Percentiles rank a stretch among this genome's conserved stretches.
Evolutionary conservation across 1,140 invertebrate genomes (phyloP).

Genomic region (Bombus superbus): DNA sequence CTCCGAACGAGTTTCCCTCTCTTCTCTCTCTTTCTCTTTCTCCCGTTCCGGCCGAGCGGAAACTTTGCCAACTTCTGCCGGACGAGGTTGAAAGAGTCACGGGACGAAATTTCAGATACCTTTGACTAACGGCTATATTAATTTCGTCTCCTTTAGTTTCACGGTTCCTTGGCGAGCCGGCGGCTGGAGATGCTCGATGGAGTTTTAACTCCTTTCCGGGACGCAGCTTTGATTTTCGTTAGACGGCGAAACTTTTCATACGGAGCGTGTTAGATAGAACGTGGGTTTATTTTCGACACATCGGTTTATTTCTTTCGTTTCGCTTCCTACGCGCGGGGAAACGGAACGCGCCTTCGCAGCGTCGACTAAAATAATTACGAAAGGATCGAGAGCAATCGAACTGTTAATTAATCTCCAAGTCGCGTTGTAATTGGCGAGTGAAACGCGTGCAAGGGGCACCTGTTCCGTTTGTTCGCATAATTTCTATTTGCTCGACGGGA

Average conservation of each 20-base stretch:
- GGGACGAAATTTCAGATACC: slow-evolving; percentile 30
- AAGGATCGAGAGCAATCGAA: background rate
- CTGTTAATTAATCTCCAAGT: background rate
- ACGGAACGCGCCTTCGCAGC: background rate
- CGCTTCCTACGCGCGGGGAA: too few species aligned
- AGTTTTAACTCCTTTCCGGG: background rate
- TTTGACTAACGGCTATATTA: slow-evolving; percentile 37
- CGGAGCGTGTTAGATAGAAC: background rate
- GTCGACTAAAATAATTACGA: background rate
- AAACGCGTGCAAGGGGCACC: background rate
- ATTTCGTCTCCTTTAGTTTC: slow-evolving; percentile 2
- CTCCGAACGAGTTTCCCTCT: background rate
- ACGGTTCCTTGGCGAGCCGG: background rate
- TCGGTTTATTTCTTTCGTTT: background rate
- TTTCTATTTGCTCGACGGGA: slow-evolving; percentile 12
- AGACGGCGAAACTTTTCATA: background rate
- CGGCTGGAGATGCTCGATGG: background rate
- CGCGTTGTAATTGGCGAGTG: background rate
- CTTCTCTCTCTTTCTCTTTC: background rate
- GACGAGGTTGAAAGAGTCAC: background rate
- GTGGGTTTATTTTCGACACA: background rate
- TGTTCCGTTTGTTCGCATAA: background rate
- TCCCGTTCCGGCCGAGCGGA: background rate
- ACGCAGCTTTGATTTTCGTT: background rate
- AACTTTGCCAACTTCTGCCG: slow-evolving; percentile 30